These are phyloP conservation scores for Parnassius mnemosyne DNA, from an alignment of 2,888 invertebrate genomes.

Conservation along the genomic window DNA sequence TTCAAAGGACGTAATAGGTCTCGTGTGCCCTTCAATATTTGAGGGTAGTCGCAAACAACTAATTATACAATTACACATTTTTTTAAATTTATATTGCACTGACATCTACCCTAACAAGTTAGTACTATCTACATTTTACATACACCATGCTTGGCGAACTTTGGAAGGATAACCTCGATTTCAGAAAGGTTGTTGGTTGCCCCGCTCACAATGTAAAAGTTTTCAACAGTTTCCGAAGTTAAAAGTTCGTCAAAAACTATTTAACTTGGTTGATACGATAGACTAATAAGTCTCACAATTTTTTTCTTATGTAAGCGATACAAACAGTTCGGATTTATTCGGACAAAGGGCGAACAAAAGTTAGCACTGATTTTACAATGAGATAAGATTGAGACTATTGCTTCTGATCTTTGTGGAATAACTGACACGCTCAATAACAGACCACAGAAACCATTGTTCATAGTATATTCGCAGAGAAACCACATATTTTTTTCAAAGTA, in stretches of 20 bases:
- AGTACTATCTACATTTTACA: conserved; percentile 61
- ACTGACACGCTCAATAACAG: conserved; percentile 1
- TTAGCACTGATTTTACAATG: neutral
- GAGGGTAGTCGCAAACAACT: conserved; percentile 40
- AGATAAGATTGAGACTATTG: neutral
- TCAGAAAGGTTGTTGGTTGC: conserved; percentile 35
- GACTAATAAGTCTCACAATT: neutral
- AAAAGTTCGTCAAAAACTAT: conserved; percentile 58
- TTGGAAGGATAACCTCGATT: conserved; percentile 42
- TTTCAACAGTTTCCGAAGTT: conserved; percentile 55
- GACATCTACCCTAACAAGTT: conserved; percentile 59
- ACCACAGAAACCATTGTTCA: neutral
- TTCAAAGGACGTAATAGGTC: conserved; percentile 68
- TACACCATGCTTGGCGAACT: conserved; percentile 50
- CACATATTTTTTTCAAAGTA: conserved; percentile 2
- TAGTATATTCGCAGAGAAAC: neutral
- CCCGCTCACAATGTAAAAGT: conserved; percentile 41
- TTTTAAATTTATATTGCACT: conserved; percentile 59
- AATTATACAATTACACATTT: conserved; percentile 54
- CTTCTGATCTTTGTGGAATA: conserved; percentile 5
- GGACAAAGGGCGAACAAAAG: conserved; percentile 1
- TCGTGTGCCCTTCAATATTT: conserved; percentile 55
- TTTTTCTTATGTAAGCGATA: conserved; percentile 9
- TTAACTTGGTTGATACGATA: conserved; percentile 5
- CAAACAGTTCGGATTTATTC: neutral